Base-by-base conservation (phyloP, 2,888 invertebrate species). In the Nymphalis polychloros region DNA sequence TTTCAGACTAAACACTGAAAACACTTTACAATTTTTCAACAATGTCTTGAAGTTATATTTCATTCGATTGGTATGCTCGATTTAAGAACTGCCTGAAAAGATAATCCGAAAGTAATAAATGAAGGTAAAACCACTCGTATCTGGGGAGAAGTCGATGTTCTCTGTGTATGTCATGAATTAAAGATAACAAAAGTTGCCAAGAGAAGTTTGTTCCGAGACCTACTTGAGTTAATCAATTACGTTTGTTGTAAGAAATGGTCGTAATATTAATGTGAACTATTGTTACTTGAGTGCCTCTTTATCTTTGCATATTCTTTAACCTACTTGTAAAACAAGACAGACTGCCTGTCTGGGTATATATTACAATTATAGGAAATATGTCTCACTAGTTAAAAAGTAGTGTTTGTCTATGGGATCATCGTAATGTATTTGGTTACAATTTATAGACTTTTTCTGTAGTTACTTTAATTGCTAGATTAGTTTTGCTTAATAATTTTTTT, bases 61-160 rank as follows among this genome's bases (percentile, higher is more conserved):
- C 52, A 60, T 63, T 52, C 53, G 19, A 68, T 46, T 53, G 63
- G 59, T 49, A 35, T 31, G 19, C 55, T 68, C 68, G 49, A 64
- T 68, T 68, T 64, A 68, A 55, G 61, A 64, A 61, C 20, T 41
- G n/a, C 49, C 57, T 23, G 20, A 62, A 59, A 60, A 48, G 61
- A 49, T 67, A 61, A 55, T 48, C 61, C 49, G 41, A 57, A 68
- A 41, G 64, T 68, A 68, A 68, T 68, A 68, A 64, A 64, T 61
- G 64, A 61, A 68, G 68, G 68, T 64, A 61, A 59, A 64, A 68
- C 64, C 68, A 64, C 48, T 62, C 64, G 68, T 68, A 62, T 68
- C 64, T 60, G 46, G 68, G 61, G 60, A 68, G 49, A 46, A 57
- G 41, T 64, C 64, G 57, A 59, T 61, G 61, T 61, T 64, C 55